Percentiles rank a stretch among this genome's conserved stretches.
phyloP scores from a whole-genome alignment of 2,113 vertebrate species.

The Raphicerus campestris region DNA sequence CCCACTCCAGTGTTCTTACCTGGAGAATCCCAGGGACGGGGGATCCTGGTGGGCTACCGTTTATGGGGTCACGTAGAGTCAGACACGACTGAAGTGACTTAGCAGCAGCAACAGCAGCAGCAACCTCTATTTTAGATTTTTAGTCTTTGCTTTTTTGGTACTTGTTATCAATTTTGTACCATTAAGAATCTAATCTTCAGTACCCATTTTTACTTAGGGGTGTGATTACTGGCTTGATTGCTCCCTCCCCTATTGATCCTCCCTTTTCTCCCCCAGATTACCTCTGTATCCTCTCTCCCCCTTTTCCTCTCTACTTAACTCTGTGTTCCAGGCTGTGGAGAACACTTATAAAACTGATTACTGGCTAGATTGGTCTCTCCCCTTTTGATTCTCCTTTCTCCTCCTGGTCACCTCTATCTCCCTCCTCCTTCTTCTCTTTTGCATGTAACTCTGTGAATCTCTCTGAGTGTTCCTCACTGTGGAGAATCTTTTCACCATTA shows the following conservation, averaged over 20 bases:
- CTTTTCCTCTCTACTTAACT: background rate
- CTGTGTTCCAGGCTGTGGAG: background rate
- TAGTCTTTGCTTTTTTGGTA: background rate
- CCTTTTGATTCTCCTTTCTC: background rate
- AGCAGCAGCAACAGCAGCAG: no score
- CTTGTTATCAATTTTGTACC: background rate
- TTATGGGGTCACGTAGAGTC: no score
- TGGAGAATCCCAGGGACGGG: no score
- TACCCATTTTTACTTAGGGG: background rate
- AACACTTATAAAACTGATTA: background rate
- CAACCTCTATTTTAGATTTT: background rate
- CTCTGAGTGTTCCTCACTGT: background rate
- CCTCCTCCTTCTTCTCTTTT: background rate
- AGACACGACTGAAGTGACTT: no score
- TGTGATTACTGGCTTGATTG: background rate
- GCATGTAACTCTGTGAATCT: background rate
- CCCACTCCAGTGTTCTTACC: no score
- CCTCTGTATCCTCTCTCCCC: background rate
- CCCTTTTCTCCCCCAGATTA: background rate
- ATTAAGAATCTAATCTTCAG: background rate
- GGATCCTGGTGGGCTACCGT: no score
- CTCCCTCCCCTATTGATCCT: background rate
- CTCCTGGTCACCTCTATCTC: background rate
- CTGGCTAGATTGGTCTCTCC: background rate
- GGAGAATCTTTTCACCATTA: background rate